Evolutionary conservation across 1,140 invertebrate genomes (phyloP).

Genomic region (Bombus sylvicola): DNA sequence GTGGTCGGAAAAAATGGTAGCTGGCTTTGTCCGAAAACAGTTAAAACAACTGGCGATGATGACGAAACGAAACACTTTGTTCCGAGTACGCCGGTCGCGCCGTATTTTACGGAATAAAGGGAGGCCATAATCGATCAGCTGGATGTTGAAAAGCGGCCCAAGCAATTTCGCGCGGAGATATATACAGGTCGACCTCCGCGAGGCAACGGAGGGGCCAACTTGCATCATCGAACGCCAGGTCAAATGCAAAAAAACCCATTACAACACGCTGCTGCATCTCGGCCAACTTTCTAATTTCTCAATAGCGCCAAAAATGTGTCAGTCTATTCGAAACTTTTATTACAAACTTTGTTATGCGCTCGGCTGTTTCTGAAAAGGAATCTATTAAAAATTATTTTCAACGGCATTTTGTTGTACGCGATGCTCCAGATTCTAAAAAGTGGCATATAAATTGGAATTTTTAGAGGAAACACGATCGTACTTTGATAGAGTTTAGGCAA

Average conservation of each 20-base stretch:
- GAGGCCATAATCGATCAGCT: constrained; percentile 65
- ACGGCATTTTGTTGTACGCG: not conserved
- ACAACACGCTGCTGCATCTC: constrained; percentile 9
- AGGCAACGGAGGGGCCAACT: constrained; percentile 19
- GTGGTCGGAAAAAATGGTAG: not conserved
- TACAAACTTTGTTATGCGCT: not conserved
- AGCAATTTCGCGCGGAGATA: constrained; percentile 58
- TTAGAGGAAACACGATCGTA: not conserved
- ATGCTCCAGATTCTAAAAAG: not conserved
- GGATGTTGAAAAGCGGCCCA: constrained; percentile 63
- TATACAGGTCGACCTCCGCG: constrained; percentile 47
- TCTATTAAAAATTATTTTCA: not conserved
- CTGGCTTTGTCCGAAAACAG: not conserved
- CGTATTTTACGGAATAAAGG: constrained; percentile 50
- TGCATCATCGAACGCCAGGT: constrained; percentile 46
- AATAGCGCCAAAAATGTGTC: constrained; percentile 10
- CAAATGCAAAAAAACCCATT: constrained; percentile 56
- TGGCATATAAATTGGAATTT: not conserved
- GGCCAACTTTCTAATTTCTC: constrained; percentile 47
- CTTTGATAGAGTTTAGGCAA: not conserved
- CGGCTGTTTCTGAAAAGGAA: not conserved
- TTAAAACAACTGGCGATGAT: not conserved
- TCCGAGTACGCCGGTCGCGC: constrained; percentile 1
- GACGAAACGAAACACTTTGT: constrained; percentile 1
- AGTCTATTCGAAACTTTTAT: not conserved